Base-by-base conservation (phyloP, 2,797 vertebrate species). In the Epinephelus awoara region DNA sequence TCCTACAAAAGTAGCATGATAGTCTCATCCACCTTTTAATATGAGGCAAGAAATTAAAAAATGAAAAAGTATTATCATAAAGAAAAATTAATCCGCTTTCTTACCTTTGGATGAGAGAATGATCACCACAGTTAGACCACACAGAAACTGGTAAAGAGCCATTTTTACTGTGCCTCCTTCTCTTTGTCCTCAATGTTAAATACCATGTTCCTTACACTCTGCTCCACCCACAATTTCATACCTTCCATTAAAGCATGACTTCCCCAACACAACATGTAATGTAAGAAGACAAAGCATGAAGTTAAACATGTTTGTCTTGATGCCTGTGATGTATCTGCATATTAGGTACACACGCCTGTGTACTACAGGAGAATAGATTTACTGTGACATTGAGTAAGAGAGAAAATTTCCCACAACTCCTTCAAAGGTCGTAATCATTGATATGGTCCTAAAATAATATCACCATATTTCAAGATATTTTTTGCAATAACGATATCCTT, bases 31-130 rank as follows among this genome's bases (percentile, higher is more conserved):
- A 7, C 18, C 4, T 1, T 29, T 18, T 49, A 5, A 58, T 11
- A 4, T n/a, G 4, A 58, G 4, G 1, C 15, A 49, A 29, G 3
- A n/a, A 15, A 46, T 3, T 17, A 6, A 46, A 4, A 5, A 0
- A 58, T 5, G 42, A 23, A 40, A 0, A 0, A 14, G 2, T n/a
- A 27, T 15, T 3, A 38, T 2, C 59, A 1, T 19, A 14, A 44
- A 63, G 2, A 62, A 42, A 74, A 55, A 15, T 18, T 1, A 29
- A 51, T 23, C 1, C 21, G 11, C 0, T 25, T 40, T 76, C 75
- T 76, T 74, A 89, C 89, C 88, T 67, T 25, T n/a, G 49, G 14
- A 29, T 2, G 59, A 46, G 54, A 86, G 68, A 49, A 75, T 1
- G 6, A 74, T 44, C 17, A 50, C 5, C 68, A 82, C 0, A 4